phyloP scores from a whole-genome alignment of 2,113 vertebrate genomes.

The Chunga burmeisteri region DNA sequence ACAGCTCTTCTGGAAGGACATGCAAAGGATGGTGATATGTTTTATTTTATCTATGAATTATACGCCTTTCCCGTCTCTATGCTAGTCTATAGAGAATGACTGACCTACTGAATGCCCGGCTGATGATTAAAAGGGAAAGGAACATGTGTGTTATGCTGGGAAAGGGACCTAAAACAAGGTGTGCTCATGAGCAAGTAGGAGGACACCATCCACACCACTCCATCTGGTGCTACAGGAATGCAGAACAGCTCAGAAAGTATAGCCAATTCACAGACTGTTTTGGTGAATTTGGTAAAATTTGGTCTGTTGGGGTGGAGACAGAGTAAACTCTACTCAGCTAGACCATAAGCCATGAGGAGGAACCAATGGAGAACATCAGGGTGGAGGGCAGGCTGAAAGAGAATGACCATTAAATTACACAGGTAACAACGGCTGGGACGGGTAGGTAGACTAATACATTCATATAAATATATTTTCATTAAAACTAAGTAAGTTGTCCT shows the following conservation, averaged over 20 bases:
- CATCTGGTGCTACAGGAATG: not conserved
- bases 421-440: not conserved
- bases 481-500: not conserved
- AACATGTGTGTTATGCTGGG: not conserved
- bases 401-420: not conserved
- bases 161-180: not conserved
- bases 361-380: not conserved
- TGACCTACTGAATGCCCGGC: not conserved
- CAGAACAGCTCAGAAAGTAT: not conserved
- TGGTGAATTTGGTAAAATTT: not conserved
- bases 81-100: not conserved
- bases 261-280: not conserved
- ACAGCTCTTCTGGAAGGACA: not conserved
- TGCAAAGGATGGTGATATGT: not conserved
- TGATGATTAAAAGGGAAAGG: not conserved
- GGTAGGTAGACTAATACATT: not conserved
- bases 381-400: not conserved
- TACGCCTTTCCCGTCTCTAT: not conserved
- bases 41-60: not conserved
- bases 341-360: rapidly evolving
- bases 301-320: not conserved
- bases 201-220: not conserved
- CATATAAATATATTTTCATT: not conserved
- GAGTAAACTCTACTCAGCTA: not conserved
- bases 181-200: not conserved